Conservation (phyloP, 2,113 vertebrate genomes). For the Gallinago undulata region DNA sequence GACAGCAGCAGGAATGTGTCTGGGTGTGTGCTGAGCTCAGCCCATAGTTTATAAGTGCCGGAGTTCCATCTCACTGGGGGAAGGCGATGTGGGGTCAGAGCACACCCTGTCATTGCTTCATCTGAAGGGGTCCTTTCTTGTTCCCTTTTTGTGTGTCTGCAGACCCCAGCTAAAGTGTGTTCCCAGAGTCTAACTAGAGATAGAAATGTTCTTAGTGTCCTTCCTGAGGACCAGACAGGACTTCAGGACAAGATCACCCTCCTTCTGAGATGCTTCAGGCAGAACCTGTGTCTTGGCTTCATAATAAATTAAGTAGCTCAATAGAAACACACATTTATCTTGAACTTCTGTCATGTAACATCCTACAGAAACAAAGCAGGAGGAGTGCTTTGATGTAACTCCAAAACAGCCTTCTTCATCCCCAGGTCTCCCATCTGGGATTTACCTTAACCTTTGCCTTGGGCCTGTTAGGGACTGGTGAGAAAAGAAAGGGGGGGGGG, state of each 20-base stretch:
- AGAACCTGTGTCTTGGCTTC: neutral
- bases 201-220: neutral
- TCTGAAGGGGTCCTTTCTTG: neutral
- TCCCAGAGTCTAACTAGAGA: neutral
- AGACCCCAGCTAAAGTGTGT: neutral
- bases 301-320: neutral
- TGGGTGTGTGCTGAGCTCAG: neutral
- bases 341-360: neutral
- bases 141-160: neutral
- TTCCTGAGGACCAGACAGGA: neutral
- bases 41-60: neutral
- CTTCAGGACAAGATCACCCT: neutral
- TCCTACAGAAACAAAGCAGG: neutral
- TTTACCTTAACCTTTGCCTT: constrained; percentile 12
- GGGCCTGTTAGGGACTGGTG: neutral
- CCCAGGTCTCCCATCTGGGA: neutral
- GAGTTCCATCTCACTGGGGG: neutral
- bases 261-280: neutral
- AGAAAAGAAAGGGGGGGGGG: neutral
- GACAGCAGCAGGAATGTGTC: neutral
- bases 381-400: constrained; percentile 14
- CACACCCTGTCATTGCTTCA: neutral
- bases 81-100: neutral
- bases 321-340: constrained; percentile 7
- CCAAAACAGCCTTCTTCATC: neutral